A percentile compares a stretch with the other conserved stretches of the same genome.
Evolutionary conservation across 2,888 invertebrate species (phyloP).

Genomic region (Linnaemya tessellans): DNA sequence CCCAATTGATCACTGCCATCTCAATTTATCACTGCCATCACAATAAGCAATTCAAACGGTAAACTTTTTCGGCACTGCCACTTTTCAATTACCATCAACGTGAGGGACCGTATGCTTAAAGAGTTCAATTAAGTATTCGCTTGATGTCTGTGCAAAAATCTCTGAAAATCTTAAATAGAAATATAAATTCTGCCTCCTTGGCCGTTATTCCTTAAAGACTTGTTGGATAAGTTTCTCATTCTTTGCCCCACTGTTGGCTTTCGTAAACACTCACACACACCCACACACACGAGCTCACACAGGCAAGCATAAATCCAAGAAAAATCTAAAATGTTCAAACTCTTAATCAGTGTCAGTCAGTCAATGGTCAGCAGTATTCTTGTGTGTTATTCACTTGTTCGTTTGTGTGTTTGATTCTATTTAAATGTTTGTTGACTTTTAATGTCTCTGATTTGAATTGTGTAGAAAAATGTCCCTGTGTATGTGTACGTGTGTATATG

Average conservation of each 20-base stretch:
- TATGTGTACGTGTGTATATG: background rate
- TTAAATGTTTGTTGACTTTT: conserved; percentile 25
- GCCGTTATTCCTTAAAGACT: too few species aligned
- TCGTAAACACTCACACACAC: background rate
- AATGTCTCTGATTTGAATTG: conserved; percentile 31
- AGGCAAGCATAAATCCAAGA: background rate
- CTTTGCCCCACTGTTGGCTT: conserved; percentile 28
- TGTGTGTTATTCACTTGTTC: conserved; percentile 6
- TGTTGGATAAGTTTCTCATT: too few species aligned
- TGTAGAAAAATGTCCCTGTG: background rate
- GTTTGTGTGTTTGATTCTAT: conserved; percentile 24
- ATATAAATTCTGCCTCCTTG: too few species aligned
- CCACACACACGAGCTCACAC: background rate
- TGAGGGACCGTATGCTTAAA: too few species aligned
- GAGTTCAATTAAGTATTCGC: too few species aligned
- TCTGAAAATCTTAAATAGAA: too few species aligned
- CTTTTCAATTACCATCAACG: too few species aligned
- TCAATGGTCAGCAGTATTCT: conserved; percentile 5
- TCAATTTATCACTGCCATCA: too few species aligned
- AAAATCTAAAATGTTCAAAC: conserved; percentile 38
- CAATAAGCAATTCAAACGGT: too few species aligned
- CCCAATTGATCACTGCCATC: too few species aligned
- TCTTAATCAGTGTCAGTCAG: conserved; percentile 66
- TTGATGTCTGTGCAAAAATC: too few species aligned
- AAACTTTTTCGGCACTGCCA: too few species aligned